Evolutionary conservation across 2,797 vertebrate genomes (phyloP), one percentile per base, ranked within the genome.

Genomic region (Artibeus jamaicensis): DNA sequence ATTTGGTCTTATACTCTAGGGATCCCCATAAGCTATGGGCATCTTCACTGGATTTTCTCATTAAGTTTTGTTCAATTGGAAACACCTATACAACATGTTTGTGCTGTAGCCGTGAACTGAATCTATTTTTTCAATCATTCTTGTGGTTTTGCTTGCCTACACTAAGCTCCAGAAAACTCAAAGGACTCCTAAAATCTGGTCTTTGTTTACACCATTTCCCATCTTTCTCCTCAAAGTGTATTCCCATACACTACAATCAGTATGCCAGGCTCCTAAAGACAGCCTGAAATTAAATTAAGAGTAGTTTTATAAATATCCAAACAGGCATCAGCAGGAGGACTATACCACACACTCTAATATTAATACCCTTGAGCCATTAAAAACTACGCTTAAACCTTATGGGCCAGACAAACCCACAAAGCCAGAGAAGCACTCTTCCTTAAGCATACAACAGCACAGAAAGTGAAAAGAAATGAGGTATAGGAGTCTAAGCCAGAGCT

Each of bases 291-390:
- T 44, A 84, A 53, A 88, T 42, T 44, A 94, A 50, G 0, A 93
- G 76, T 29, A 21, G 21, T 48, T 82, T 86, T 92, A 88, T 70
- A 95, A 79, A 86, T 53, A 68, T 3, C 81, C 79, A 81, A 82
- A 34, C n/a, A 73, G 53, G 59, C 77, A 92, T 7, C 14, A 32
- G 3, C 5, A 65, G n/a, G 82, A 96, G 26, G 9, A 21, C 48
- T 34, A 65, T 19, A 24, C 67, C 57, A 94, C 76, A 76, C 22
- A 71, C 48, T 76, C 83, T 89, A 91, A 88, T 91, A 94, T 94
- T 88, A 42, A 91, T 39, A 92, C 50, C 77, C 44, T 21, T 29
- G 48, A 96, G 82, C 44, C 88, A 46, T 88, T 96, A 87, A 94
- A 86, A 77, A 81, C 76, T 78, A 42, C 44, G 62, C 88, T 93